Evolutionary conservation across 1,140 invertebrate species (phyloP).

Genomic region (Trypoxylus dichotomus): DNA sequence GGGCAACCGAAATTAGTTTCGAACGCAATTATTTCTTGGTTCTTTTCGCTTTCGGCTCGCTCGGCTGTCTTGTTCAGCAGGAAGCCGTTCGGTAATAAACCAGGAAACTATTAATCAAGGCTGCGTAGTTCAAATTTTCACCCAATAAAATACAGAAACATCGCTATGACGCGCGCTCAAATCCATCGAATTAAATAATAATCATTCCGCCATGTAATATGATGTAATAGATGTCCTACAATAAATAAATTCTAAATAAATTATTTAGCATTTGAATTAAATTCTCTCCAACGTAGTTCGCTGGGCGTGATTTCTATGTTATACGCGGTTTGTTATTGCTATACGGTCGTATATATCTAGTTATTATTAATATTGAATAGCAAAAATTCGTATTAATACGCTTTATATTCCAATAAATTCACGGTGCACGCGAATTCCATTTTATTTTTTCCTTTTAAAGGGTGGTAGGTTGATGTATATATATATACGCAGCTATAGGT

Average conservation of each 20-base stretch:
- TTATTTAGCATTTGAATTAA: slow-evolving; percentile 12
- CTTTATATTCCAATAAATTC: slow-evolving; percentile 22
- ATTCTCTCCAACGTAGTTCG: neutral
- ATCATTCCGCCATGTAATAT: neutral
- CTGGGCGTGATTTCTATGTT: neutral
- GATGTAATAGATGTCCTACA: neutral
- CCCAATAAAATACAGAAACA: slow-evolving; percentile 12
- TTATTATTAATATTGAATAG: neutral
- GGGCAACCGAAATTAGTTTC: neutral
- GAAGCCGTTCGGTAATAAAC: slow-evolving; percentile 16
- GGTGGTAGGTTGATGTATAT: neutral
- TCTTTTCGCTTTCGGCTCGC: slow-evolving; percentile 2
- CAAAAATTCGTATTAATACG: slow-evolving; percentile 15
- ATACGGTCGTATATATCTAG: neutral
- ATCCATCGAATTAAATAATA: slow-evolving; percentile 23
- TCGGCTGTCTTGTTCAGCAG: neutral
- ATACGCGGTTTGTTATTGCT: neutral
- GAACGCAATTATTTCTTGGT: slow-evolving; percentile 4
- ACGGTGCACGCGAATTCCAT: neutral
- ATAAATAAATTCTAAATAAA: slow-evolving; percentile 21
- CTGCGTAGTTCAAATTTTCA: slow-evolving; percentile 21
- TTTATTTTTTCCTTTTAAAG: neutral
- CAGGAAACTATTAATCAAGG: slow-evolving; percentile 19
- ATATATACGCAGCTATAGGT: neutral
- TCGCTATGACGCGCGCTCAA: neutral